Conservation (phyloP, 2,113 vertebrate genomes). For the Pagrus major region DNA sequence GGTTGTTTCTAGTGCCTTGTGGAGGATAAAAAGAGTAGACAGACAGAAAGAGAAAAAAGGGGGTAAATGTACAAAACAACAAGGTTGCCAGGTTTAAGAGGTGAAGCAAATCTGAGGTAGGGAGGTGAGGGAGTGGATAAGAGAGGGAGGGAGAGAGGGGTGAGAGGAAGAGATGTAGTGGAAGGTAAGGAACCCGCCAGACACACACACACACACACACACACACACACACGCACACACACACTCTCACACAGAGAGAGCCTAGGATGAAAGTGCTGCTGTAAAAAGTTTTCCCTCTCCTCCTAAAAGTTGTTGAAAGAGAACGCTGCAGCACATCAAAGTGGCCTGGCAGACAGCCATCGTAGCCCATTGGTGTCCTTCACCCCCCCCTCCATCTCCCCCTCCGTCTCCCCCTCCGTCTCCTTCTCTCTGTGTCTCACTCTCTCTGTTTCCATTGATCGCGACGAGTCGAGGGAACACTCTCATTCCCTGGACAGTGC, state of each 20-base stretch:
- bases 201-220: conserved; percentile 30
- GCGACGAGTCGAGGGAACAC: conserved; percentile 62
- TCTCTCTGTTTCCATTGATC: conserved; percentile 66
- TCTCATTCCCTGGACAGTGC: conserved; percentile 64
- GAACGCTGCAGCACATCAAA: conserved; percentile 81
- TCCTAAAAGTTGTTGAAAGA: conserved; percentile 82
- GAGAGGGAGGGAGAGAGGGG: conserved; percentile 34
- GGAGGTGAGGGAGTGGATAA: conserved; percentile 22
- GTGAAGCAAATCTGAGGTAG: conserved; percentile 43
- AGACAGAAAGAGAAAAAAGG: conserved; percentile 8
- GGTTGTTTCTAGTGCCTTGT: conserved; percentile 4
- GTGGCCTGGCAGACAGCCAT: conserved; percentile 80
- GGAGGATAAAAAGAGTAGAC: conserved; percentile 20
- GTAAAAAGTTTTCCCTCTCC: conserved; percentile 75
- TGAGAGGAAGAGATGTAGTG: conserved; percentile 39
- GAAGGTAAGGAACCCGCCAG: conserved; percentile 45
- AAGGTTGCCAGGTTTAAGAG: conserved; percentile 45
- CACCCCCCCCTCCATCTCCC: conserved; percentile 55
- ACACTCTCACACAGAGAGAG: conserved; percentile 46
- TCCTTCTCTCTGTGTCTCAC: conserved; percentile 14
- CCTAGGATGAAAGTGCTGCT: conserved; percentile 76
- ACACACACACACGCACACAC: conserved; percentile 36
- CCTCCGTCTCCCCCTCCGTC: conserved; percentile 3
- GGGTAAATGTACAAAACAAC: conserved; percentile 62
- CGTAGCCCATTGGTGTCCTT: conserved; percentile 78